Evolutionary conservation across 2,797 vertebrate species (phyloP), one percentile per base, ranked within the genome.

Genomic region (Enteromius mattozi): DNA sequence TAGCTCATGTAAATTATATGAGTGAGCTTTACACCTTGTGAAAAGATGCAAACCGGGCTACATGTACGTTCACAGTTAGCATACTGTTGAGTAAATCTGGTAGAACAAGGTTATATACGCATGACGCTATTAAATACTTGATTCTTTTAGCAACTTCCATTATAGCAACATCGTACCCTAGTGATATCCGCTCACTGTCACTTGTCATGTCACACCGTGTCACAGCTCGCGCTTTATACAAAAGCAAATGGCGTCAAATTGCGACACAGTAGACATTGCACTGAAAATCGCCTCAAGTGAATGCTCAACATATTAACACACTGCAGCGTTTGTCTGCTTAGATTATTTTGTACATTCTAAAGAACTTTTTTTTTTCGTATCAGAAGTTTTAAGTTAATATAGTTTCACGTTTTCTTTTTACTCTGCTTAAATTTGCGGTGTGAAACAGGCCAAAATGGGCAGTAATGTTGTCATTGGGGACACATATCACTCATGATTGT

Each of bases 401-500:
- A 51, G 45, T 30, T 61, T 17, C 7, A 19, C 16, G 51, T 13
- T 65, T 35, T 14, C 2, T 14, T 45, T 24, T 59, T 12, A 59
- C 17, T 54, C 1, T 59, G 2, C 7, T 61, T 40, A 19, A 2
- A 19, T 47, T 30, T 49, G 61, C 40, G 0, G 59, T 65, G 59
- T 80, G 61, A 80, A 71, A 81, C 66, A 71, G 49, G 79, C 49
- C 8, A 56, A 69, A 37, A 59, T 12, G 10, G 16, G 12, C 30
- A 35, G 2, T 4, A 40, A n/a, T 13, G 3, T 37, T 13, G 9
- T 35, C 5, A 56, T 12, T 35, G 49, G 21, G 49, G 10, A 35
- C 45, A 74, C 9, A 71, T 45, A 63, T 80, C 68, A 84, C 68
- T 69, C 77, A 72, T 84, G 40, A 72, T 61, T 24, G 13, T 84